Percentiles rank a stretch among this genome's conserved stretches.
phyloP scores from a whole-genome alignment of 2,113 vertebrate species.

The Gadus macrocephalus region DNA sequence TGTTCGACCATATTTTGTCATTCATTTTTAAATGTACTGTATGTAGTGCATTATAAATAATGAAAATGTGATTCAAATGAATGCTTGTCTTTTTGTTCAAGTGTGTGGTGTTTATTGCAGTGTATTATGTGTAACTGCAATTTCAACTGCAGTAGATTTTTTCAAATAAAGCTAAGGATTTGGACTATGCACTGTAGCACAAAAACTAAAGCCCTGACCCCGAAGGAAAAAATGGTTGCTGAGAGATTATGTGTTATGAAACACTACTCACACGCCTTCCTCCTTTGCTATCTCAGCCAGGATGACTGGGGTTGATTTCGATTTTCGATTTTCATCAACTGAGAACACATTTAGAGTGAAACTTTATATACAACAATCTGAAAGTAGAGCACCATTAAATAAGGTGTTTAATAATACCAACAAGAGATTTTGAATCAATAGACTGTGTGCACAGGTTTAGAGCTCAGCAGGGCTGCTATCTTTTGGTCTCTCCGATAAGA shows the following conservation, averaged over 20 bases:
- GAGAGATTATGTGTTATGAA: background rate
- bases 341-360: constrained; percentile 1
- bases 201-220: background rate
- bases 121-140: too few species aligned
- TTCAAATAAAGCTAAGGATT: background rate
- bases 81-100: too few species aligned
- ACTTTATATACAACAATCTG: background rate
- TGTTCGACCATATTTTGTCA: too few species aligned
- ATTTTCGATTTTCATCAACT: constrained; percentile 75
- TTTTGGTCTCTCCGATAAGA: constrained; percentile 10
- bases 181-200: background rate
- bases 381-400: background rate
- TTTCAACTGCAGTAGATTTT: too few species aligned
- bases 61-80: too few species aligned
- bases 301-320: constrained; percentile 70
- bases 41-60: too few species aligned
- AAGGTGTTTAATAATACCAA: background rate
- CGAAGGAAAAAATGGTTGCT: background rate
- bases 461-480: background rate
- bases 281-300: constrained; percentile 75
- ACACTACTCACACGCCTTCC: constrained; percentile 72
- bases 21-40: too few species aligned
- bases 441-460: background rate
- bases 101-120: too few species aligned
- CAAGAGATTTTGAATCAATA: background rate